Evolutionary conservation across 1,140 invertebrate species (phyloP), one percentile per base, ranked within the genome.

Genomic region (Zophobas morio): DNA sequence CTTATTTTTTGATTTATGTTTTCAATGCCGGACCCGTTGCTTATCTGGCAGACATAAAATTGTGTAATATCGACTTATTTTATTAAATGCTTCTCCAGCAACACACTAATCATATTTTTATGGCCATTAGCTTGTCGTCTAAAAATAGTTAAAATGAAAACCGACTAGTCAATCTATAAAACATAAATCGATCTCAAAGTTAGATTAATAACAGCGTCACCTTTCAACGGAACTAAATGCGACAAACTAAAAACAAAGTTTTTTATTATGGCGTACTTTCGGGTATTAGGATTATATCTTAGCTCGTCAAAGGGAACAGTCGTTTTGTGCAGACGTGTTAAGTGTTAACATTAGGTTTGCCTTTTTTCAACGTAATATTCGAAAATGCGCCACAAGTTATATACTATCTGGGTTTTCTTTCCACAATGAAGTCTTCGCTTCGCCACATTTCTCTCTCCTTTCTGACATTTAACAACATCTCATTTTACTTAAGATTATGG

Each of bases 401-500:
- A 51, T 4, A 6, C 4, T 51, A 46, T 66, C 42, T 33, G 35
- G 39, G 60, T 40, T 66, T 66, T 42, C 34, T 34, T 8, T 63
- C 57, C 37, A 40, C 60, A 6, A 20, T 66, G 33, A 6, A 20
- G 20, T 51, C 49, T 51, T 20, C 49, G 49, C 49, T 46, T 66
- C 6, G 32, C 60, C 60, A 66, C 60, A 39, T 42, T 40, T 42
- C 60, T n/a, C 20, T 66, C 60, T n/a, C 20, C 42, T 66, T 42
- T 46, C 37, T 40, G 60, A n/a, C 32, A 33, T 66, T 66, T 66
- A 20, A 66, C 60, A 20, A 33, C 39, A 2, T 66, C 39, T 66
- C 60, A 42, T 66, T 66, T 63, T 63, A 63, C 34, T 39, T 66
- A 66, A 66, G 60, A 66, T 66, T 66, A 66, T 40, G 60, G 42